A percentile compares a stretch with the other conserved stretches of the same genome.
Conservation (phyloP, 2,797 vertebrate species). For the Paratrypauchen microcephalus region DNA sequence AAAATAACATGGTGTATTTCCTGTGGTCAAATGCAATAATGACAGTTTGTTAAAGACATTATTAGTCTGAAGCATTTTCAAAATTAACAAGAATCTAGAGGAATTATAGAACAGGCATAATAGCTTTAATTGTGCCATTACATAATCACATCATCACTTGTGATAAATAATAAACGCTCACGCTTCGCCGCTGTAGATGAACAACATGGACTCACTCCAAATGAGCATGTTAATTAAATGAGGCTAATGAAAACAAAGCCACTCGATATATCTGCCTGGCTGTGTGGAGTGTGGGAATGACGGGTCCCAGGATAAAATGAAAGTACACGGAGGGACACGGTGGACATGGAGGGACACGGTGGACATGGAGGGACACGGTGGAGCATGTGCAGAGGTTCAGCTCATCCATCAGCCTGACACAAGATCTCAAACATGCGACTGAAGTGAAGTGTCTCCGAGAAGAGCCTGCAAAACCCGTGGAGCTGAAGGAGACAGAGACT, state of each 20-base stretch:
- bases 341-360: not conserved
- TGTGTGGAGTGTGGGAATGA: not conserved
- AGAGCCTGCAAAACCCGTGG: not conserved
- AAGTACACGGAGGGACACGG: not conserved
- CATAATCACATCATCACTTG: not conserved
- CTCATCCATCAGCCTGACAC: not conserved
- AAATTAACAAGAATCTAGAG: not conserved
- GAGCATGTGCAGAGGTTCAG: not conserved
- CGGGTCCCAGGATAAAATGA: not conserved
- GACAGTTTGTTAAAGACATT: not conserved
- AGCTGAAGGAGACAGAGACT: not conserved
- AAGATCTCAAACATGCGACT: not conserved
- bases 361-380: not conserved
- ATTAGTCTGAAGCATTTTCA: not conserved
- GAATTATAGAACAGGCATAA: not conserved
- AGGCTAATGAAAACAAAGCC: slow-evolving; percentile 5
- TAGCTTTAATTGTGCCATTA: not conserved
- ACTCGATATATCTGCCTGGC: not conserved
- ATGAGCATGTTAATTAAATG: not conserved
- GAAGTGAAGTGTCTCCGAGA: too few relatives aligned
- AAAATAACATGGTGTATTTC: not conserved
- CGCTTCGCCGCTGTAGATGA: not conserved
- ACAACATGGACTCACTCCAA: too few relatives aligned
- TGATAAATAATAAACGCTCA: too few relatives aligned
- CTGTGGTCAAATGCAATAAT: not conserved